Evolutionary conservation across 2,797 vertebrate species (phyloP), one percentile per base, ranked within the genome.

Genomic region (Nyctibius grandis): DNA sequence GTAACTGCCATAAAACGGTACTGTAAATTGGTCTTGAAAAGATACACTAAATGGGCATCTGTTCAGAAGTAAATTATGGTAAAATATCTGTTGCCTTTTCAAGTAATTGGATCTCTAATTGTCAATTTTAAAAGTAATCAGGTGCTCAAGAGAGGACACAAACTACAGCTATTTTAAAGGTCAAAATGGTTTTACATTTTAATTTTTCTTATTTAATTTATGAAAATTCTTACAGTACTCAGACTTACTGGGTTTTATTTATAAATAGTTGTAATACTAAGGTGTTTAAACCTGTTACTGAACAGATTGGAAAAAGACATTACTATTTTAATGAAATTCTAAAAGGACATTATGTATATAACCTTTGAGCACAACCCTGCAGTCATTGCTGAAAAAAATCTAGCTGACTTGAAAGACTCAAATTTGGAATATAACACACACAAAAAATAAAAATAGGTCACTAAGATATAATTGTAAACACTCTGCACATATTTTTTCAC

Each of bases 391-490:
- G 56, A 95, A 74, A 74, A 85, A 87, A 94, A 74, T 90, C 70
- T 19, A 74, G 9, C 25, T 89, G 85, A 82, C 48, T 87, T 85
- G 69, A 92, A 82, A 85, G 83, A 76, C 74, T 93, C 53, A 70
- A 61, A 89, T 85, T 83, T 89, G 47, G 48, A 87, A 77, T 74
- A 25, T 80, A 91, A 68, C 51, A 80, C 78, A 91, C 70, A 90
- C 9, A 65, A 68, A 85, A 94, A 85, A 63, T 78, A 88, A 92
- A 93, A 91, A 88, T 80, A 95, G 91, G 94, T 91, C 94, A 91
- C 42, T 82, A 80, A 70, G 51, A 91, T 90, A 65, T 91, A 90
- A 93, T 47, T 83, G 68, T 61, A 82, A 94, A 75, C 72, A 64
- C 19, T 29, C 51, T 8, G 21, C 80, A 23, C 4, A 0, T 75